Base-by-base conservation (phyloP, 2,888 invertebrate genomes). In the Chrysopilus asiliformis region DNA sequence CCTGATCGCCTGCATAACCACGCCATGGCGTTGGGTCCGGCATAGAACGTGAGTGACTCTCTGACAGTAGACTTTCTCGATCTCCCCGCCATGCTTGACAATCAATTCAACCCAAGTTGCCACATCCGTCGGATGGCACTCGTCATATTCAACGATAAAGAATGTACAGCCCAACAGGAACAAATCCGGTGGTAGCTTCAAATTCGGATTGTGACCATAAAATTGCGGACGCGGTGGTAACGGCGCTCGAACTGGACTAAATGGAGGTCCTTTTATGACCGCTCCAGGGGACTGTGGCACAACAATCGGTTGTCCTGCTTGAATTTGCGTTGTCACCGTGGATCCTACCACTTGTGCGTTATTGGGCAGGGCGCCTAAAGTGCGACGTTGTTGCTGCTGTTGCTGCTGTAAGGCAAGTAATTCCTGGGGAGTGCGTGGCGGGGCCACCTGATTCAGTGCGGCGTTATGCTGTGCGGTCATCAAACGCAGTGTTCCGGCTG, bases 101-200 rank as follows among this genome's bases (percentile, higher is more conserved):
- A 90, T 82, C 0, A 79, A 73, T 61, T 77, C 73, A 46, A 71
- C 64, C 83, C 82, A 84, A 2, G 70, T 52, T 15, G 70, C 67
- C 13, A 76, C 65, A 45, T 77, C 76, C 9, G 66, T 56, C 1
- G 72, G 70, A 56, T 72, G 68, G n/a, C 72, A 72, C 45, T 72
- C 69, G 44, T 84, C 82, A 53, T 86, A 86, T 51, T 87, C 87
- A 46, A 80, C 79, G 44, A 89, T 81, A 43, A 81, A 83, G 57
- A 97, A 95, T 22, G 93, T 82, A 58, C 94, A 95, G 6, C 94
- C 95, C 20, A 93, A 67, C 30, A 97, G 65, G 63, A 90, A 94
- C 36, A 90, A 67, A 50, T 93, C 89, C 0, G 82, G 76, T 8
- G 94, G 93, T 45, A 86, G 67, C 66, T 86, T 89, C 31, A 90